Percentiles rank a stretch among this genome's conserved stretches.
Conservation (phyloP, 2,113 vertebrate genomes). For the Eulemur macaco region DNA sequence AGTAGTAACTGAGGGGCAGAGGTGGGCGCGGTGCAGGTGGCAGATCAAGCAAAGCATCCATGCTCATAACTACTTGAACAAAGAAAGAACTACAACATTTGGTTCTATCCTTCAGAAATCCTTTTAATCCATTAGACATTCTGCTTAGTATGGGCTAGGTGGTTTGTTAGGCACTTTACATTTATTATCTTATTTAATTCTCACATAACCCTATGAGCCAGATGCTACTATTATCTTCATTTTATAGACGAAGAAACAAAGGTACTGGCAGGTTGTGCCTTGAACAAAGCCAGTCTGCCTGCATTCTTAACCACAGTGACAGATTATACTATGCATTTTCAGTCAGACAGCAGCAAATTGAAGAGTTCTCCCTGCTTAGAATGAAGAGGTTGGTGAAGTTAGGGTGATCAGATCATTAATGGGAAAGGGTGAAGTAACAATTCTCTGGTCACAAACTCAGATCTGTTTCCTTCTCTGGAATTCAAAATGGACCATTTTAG, state of each 20-base stretch:
- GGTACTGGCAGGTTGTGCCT: not conserved
- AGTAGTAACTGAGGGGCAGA: not conserved
- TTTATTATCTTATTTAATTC: not conserved
- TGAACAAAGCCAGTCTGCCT: not conserved
- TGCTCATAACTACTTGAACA: not conserved
- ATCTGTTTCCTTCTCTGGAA: not conserved
- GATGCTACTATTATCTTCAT: not conserved
- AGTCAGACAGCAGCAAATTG: not conserved
- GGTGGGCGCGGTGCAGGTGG: not conserved
- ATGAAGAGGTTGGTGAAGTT: not conserved
- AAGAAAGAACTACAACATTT: not conserved
- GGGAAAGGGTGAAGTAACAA: not conserved
- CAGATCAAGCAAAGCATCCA: not conserved
- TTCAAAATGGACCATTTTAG: not conserved
- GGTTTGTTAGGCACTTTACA: not conserved
- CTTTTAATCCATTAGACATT: not conserved
- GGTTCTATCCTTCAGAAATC: not conserved
- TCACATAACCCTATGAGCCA: not conserved
- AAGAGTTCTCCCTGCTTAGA: not conserved
- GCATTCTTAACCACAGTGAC: not conserved
- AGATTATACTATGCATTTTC: not conserved
- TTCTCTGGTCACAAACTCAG: not conserved
- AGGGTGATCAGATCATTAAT: not conserved
- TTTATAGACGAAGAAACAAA: not conserved
- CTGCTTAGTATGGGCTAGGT: not conserved